Evolutionary conservation across 2,113 vertebrate species (phyloP), one percentile per base, ranked within the genome.

Genomic region (Tragelaphus strepsiceros): DNA sequence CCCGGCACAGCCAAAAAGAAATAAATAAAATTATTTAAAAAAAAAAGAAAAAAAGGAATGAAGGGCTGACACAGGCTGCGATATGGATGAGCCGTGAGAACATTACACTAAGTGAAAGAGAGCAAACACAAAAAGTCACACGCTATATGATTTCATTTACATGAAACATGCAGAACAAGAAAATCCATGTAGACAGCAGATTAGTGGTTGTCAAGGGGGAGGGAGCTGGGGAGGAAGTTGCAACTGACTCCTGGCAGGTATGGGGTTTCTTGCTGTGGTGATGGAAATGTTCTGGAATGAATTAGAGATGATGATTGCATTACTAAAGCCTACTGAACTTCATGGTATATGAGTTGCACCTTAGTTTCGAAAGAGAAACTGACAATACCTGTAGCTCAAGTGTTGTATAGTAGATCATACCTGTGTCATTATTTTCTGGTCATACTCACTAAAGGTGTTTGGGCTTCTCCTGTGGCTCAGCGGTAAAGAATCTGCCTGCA

Each of bases 191-290:
- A 5, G 54, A 88, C 62, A 92, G 54, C 61, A 71, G 64, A 77
- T 30, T 8, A 7, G 11, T 39, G 8, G 7, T 74, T n/a, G 46
- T 15, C 35, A 21, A 46, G 30, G 24, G n/a, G 32, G 46, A 1
- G 28, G 9, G 35, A 17, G 16, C 0, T 2, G 16, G 6, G 16
- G 17, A 2, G 6, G 49, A 32, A 32, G 4, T 17, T 43, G n/a
- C 4, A 32, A 28, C 14, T 22, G 15, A 43, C 21, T 81, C 16
- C 67, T 64, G 32, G 80, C 35, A 71, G 19, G 35, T 49, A 26
- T 5, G 1, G 6, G 39, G 13, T 86, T 86, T 90, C 53, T 15
- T 83, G 90, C 28, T 9, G 46, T 39, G 43, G n/a, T 62, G 19
- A 54, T 62, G 32, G 30, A 67, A 95, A 49, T 49, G 24, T 61